phyloP scores from a whole-genome alignment of 2,797 vertebrate species.

The Falco biarmicus region DNA sequence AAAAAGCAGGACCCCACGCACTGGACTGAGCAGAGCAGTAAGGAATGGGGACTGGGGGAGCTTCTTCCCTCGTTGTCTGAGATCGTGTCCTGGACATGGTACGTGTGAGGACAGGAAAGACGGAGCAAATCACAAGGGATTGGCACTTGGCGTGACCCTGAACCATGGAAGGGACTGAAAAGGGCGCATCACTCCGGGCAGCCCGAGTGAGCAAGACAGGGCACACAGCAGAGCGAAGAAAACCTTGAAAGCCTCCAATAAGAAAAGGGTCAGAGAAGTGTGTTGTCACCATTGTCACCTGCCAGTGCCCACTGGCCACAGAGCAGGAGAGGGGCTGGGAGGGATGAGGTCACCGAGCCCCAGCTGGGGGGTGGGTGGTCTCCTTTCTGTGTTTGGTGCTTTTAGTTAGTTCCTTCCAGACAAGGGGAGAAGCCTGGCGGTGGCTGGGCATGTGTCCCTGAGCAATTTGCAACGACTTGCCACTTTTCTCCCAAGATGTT shows the following conservation, averaged over 20 bases:
- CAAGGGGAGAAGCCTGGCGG: not conserved
- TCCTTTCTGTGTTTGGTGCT: not conserved
- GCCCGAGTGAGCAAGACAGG: not conserved
- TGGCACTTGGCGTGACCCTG: not conserved
- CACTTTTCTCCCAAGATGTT: not conserved
- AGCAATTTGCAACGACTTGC: accelerated
- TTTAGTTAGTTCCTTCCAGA: not conserved
- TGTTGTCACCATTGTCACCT: not conserved
- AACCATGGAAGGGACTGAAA: not conserved
- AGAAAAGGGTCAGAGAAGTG: not conserved
- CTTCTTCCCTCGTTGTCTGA: not conserved
- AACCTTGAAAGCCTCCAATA: not conserved
- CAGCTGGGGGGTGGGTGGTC: accelerated
- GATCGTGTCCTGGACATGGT: accelerated
- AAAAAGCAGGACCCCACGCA: not conserved
- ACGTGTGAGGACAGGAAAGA: not conserved
- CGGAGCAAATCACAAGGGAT: not conserved
- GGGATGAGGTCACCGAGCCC: not conserved
- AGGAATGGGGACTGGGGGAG: not conserved
- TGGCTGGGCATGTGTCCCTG: accelerated
- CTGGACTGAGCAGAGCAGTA: not conserved
- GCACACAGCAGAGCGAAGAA: not conserved
- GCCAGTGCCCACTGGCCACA: not conserved
- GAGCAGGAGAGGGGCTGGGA: not conserved
- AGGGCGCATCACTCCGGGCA: not conserved